phyloP scores from a whole-genome alignment of 2,113 vertebrate genomes.

The Dolichallabes microphthalmus region DNA sequence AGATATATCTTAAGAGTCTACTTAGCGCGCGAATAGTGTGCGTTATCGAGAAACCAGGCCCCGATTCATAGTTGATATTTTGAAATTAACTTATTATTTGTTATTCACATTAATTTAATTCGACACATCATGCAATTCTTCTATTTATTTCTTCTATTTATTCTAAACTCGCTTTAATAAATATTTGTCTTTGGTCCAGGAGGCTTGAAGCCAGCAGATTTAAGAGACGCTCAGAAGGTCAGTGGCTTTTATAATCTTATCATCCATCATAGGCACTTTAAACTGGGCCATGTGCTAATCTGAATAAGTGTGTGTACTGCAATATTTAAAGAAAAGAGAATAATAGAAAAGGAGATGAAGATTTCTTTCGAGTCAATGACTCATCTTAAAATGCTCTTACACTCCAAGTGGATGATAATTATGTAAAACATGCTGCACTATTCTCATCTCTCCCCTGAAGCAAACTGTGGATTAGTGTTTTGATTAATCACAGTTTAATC shows the following conservation, averaged over 20 bases:
- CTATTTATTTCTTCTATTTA: neutral
- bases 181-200: neutral
- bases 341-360: constrained; percentile 44
- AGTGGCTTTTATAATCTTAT: constrained; percentile 51
- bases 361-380: constrained; percentile 65
- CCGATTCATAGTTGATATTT: too few relatives aligned
- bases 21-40: too few relatives aligned
- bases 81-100: neutral
- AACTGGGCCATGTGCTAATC: constrained; percentile 49
- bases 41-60: too few relatives aligned
- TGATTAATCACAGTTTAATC: constrained; percentile 82
- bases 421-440: constrained; percentile 73
- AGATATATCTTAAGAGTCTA: too few relatives aligned
- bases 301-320: constrained; percentile 50
- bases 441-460: constrained; percentile 60
- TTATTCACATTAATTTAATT: neutral
- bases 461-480: constrained; percentile 76
- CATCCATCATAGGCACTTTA: constrained; percentile 43
- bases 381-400: constrained; percentile 55
- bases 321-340: constrained; percentile 54
- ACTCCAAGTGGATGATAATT: constrained; percentile 50
- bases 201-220: neutral
- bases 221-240: constrained; percentile 29
- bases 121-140: neutral
- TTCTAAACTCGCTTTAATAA: neutral